phyloP scores from a whole-genome alignment of 2,888 invertebrate species.

The Clivina fossor region DNA sequence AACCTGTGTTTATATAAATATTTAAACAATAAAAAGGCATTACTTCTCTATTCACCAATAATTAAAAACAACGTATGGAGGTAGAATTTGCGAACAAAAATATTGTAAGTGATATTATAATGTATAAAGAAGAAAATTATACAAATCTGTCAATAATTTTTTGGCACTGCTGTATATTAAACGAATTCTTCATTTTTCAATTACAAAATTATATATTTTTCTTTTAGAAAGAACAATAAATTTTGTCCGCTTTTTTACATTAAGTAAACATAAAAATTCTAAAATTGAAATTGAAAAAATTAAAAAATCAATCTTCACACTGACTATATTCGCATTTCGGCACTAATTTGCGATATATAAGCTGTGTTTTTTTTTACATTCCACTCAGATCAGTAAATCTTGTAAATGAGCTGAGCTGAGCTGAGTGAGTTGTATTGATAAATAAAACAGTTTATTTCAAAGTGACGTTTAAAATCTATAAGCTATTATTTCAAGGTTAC shows the following conservation, averaged over 20 bases:
- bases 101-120: slow-evolving; percentile 33
- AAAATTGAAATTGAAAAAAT: slow-evolving; percentile 11
- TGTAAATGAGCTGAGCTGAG: too few species aligned
- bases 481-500: too few species aligned
- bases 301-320: slow-evolving; percentile 26
- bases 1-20: slow-evolving; percentile 31
- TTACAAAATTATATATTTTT: slow-evolving; percentile 23
- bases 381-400: too few species aligned
- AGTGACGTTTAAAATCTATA: too few species aligned
- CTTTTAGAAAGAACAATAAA: slow-evolving; percentile 10
- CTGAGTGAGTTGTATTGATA: too few species aligned
- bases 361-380: too few species aligned
- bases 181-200: slow-evolving; percentile 28
- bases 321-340: slow-evolving; percentile 29
- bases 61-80: slow-evolving; percentile 31
- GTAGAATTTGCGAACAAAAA: slow-evolving; percentile 33
- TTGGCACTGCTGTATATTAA: slow-evolving; percentile 33
- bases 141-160: slow-evolving; percentile 36
- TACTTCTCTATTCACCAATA: slow-evolving; percentile 34
- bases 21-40: slow-evolving; percentile 32
- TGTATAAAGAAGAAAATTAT: slow-evolving; percentile 23
- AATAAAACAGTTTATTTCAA: too few species aligned
- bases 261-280: slow-evolving; percentile 13
- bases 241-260: slow-evolving; percentile 32
- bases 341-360: slow-evolving; percentile 28